Evolutionary conservation across 2,797 vertebrate species (phyloP).

Genomic region (Anguilla marmorata): DNA sequence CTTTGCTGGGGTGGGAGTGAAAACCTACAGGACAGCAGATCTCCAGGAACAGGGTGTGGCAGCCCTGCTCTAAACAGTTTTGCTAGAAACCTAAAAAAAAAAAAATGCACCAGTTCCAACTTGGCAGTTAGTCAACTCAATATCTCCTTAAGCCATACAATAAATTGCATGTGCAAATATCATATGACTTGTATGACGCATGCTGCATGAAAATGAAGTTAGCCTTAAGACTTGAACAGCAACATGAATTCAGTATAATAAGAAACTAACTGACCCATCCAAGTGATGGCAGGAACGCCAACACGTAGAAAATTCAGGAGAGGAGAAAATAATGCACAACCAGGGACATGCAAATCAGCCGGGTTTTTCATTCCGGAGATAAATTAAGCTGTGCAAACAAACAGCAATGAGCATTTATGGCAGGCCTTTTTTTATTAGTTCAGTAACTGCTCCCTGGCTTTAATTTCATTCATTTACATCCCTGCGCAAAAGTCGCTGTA

Average conservation of each 20-base stretch:
- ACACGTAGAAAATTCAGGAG: background rate
- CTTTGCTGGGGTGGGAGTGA: too few relatives aligned
- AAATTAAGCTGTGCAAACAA: constrained; percentile 33
- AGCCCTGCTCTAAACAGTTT: background rate
- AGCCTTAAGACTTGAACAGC: background rate
- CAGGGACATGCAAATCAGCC: constrained; percentile 50
- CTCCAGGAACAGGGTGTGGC: too few relatives aligned
- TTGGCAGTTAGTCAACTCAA: background rate
- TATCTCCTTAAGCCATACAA: background rate
- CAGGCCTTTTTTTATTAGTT: constrained; percentile 49
- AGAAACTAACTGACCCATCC: background rate
- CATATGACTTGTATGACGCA: background rate
- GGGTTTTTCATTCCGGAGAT: constrained; percentile 40
- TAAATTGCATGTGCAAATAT: background rate
- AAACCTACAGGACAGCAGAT: too few relatives aligned
- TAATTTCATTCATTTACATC: constrained; percentile 65
- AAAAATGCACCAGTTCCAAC: background rate
- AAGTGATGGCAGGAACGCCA: background rate
- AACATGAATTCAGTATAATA: background rate
- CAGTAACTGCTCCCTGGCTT: constrained; percentile 51
- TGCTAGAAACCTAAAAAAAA: background rate
- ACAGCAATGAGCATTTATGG: constrained; percentile 48
- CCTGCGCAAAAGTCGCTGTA: constrained; percentile 49
- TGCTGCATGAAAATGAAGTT: background rate
- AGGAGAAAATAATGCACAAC: constrained; percentile 28